Percentiles rank a stretch among this genome's conserved stretches.
Evolutionary conservation across 1,140 invertebrate species (phyloP).

Genomic region (Halesus radiatus): DNA sequence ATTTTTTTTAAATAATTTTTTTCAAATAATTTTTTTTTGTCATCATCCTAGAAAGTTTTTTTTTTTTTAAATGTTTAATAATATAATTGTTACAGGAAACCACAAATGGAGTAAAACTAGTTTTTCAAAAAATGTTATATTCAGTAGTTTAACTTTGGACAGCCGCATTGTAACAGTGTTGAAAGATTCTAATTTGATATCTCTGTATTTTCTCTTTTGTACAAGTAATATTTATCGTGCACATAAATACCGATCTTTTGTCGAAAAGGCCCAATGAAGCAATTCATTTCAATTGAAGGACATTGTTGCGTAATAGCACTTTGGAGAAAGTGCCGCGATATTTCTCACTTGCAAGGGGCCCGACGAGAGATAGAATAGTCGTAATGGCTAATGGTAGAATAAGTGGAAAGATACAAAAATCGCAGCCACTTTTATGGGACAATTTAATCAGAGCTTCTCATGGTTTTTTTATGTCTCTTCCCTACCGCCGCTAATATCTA

Average conservation of each 20-base stretch:
- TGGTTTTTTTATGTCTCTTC: not conserved
- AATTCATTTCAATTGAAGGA: slow-evolving; percentile 5
- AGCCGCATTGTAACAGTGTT: too few species aligned
- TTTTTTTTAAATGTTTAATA: too few species aligned
- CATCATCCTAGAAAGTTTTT: too few species aligned
- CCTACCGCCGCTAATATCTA: not conserved
- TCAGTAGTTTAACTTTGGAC: too few species aligned
- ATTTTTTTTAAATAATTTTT: too few species aligned
- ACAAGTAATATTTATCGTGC: not conserved
- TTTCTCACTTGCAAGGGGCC: not conserved
- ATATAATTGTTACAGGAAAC: too few species aligned
- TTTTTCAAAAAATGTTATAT: too few species aligned
- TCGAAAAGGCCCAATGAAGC: not conserved
- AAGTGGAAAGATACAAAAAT: slow-evolving; percentile 14
- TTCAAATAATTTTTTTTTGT: too few species aligned
- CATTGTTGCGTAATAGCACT: not conserved
- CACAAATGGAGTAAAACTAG: too few species aligned
- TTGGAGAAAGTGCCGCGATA: slow-evolving; percentile 4
- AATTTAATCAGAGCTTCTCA: not conserved
- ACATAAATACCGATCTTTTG: not conserved
- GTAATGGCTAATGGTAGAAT: not conserved
- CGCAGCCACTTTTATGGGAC: not conserved
- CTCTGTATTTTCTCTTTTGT: too few species aligned
- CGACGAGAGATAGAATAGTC: too few species aligned
- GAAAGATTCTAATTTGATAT: too few species aligned